These are phyloP conservation scores for Holothuria scabra DNA, from an alignment of 53 echinoderm and acorn worm species.

Conservation along the genomic window DNA sequence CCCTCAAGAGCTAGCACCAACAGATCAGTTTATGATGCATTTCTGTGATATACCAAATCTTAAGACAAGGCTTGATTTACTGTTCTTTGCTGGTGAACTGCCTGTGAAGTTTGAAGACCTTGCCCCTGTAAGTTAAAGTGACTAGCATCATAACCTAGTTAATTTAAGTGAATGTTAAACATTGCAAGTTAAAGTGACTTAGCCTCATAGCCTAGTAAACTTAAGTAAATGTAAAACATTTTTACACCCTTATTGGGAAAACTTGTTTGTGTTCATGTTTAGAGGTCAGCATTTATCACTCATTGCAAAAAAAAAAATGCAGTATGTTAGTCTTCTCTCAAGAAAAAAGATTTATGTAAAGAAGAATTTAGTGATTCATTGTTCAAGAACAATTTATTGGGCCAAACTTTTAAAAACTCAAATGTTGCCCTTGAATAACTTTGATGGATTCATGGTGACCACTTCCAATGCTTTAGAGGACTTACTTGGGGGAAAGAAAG, in stretches of 20 bases:
- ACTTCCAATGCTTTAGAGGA: no score
- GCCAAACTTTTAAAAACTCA: no score
- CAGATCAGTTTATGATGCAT: slow-evolving; percentile 99
- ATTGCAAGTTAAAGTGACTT: slow-evolving; percentile 56
- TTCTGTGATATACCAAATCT: slow-evolving; percentile 95
- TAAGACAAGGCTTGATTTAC: slow-evolving; percentile 82
- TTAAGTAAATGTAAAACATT: not conserved
- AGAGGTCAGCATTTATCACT: not conserved
- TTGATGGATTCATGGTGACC: no score
- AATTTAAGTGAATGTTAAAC: no score
- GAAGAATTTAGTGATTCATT: no score
- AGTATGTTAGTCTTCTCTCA: no score
- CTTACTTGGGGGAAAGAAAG: no score
- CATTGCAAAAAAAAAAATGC: no score
- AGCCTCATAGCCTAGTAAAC: not conserved
- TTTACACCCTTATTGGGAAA: not conserved
- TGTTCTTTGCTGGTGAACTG: slow-evolving; percentile 90
- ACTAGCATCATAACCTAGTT: not conserved
- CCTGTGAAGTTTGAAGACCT: slow-evolving; percentile 93
- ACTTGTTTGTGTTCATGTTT: not conserved
- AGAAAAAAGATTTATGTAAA: no score
- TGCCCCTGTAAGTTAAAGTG: slow-evolving; percentile 74
- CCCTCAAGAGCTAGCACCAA: slow-evolving; percentile 72
- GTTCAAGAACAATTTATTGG: no score
- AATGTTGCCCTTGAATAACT: no score